phyloP scores from a whole-genome alignment of 2,113 vertebrate species.

The Callipepla squamata region DNA sequence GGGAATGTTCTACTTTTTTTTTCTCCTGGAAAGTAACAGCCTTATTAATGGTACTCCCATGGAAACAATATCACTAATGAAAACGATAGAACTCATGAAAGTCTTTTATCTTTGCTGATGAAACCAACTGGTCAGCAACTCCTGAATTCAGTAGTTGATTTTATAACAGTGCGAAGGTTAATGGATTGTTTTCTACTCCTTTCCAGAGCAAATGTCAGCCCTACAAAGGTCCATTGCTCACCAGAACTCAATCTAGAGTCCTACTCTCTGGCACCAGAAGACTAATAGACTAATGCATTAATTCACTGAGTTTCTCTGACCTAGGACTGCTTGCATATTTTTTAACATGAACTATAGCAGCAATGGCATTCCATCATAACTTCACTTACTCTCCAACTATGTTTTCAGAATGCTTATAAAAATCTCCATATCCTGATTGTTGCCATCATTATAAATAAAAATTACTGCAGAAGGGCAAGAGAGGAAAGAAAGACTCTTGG shows the following conservation, averaged over 20 bases:
- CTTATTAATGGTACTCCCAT: not conserved
- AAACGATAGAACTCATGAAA: not conserved
- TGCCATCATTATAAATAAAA: conserved; percentile 32
- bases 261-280: conserved; percentile 5
- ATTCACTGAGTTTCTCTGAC: conserved; percentile 29
- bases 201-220: conserved; percentile 57
- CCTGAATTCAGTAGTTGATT: conserved; percentile 31
- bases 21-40: not conserved
- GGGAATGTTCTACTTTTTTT: not conserved
- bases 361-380: conserved; percentile 55
- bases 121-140: not conserved
- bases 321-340: not conserved
- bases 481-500: not conserved
- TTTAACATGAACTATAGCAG: conserved; percentile 54
- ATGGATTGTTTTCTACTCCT: conserved; percentile 15
- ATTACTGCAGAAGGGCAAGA: not conserved
- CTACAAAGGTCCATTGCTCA: conserved; percentile 16
- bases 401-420: conserved; percentile 47
- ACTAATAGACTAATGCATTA: conserved; percentile 46
- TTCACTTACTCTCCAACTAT: conserved; percentile 53
- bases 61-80: not conserved
- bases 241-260: conserved; percentile 28
- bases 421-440: conserved; percentile 49
- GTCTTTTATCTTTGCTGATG: not conserved
- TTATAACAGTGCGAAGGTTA: conserved; percentile 37